Evolutionary conservation across 2,888 invertebrate species (phyloP), one percentile per base, ranked within the genome.

Genomic region (Erebia palarica): DNA sequence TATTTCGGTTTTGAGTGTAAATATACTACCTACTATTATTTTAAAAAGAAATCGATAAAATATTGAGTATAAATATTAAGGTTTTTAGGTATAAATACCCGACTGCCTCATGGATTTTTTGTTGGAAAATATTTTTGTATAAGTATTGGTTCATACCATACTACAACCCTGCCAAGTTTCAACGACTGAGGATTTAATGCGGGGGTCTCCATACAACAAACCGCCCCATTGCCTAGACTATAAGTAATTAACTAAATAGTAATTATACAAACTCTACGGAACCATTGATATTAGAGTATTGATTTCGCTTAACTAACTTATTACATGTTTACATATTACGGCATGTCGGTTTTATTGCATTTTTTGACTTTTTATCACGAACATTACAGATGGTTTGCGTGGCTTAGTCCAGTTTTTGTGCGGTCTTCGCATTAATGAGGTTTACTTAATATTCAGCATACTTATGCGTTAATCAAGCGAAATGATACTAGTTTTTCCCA

Each of bases 381-480:
- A 51, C 64, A 36, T 53, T 36, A 64, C 8, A 3, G 53, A 42
- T 36, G 53, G 14, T 64, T 49, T n/a, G 65, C 65, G 65, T 65
- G 65, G 42, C 2, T 64, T 42, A 55, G 42, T 55, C 10, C 42
- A 53, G 10, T 65, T 65, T 55, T 67, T 67, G 58, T 59, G n/a
- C 59, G 49, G 21, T 51, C n/a, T 13, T 65, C 18, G 61, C 58
- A 53, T 51, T 68, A 59, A 58, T 58, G 66, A 65, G n/a, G 13
- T 65, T 27, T 60, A 42, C 61, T 68, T 67, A 65, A 65, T 70
- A 70, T 72, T 74, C 72, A 72, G 51, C 69, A 74, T 74, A 72
- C 60, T 69, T 68, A 72, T 64, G 65, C 64, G 69, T 71, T 49
- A 65, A 70, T 68, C 55, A 51, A 63, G 73, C 65, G 63, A 44